These are phyloP conservation scores for Plemyria rubiginata DNA, from an alignment of 2,888 invertebrate genomes.

Conservation along the genomic window DNA sequence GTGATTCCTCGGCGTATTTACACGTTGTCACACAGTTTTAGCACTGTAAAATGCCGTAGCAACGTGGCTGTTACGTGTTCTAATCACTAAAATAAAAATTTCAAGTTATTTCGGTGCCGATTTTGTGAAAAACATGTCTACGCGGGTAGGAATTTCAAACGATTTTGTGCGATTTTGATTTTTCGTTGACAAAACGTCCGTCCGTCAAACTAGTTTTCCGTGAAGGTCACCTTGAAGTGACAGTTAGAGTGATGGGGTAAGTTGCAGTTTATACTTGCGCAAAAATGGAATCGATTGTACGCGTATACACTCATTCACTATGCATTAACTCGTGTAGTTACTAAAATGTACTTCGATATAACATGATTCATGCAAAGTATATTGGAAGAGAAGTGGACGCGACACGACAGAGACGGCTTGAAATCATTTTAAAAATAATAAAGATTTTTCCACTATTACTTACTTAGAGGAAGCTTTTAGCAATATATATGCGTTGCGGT, in stretches of 20 bases:
- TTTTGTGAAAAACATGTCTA: constrained; percentile 64
- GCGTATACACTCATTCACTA: too few relatives aligned
- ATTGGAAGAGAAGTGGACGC: too few relatives aligned
- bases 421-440: too few relatives aligned
- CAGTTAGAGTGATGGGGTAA: constrained; percentile 45
- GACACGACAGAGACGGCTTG: too few relatives aligned
- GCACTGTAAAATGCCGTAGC: constrained; percentile 66
- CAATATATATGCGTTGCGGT: too few relatives aligned
- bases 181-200: constrained; percentile 63
- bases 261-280: too few relatives aligned
- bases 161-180: constrained; percentile 73
- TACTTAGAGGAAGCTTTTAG: too few relatives aligned
- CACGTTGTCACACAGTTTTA: constrained; percentile 51
- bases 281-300: too few relatives aligned
- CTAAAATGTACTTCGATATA: too few relatives aligned
- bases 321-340: too few relatives aligned
- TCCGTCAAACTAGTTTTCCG: constrained; percentile 67
- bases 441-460: too few relatives aligned
- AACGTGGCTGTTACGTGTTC: constrained; percentile 55
- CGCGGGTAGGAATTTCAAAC: constrained; percentile 78
- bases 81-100: constrained; percentile 51
- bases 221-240: constrained; percentile 82
- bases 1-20: constrained; percentile 28
- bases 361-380: too few relatives aligned
- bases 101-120: constrained; percentile 58